Percentiles rank a stretch among this genome's conserved stretches.
Evolutionary conservation across 37 sponge, comb jelly and placozoan genomes (phyloP).

Genomic region (Beroe ovata): DNA sequence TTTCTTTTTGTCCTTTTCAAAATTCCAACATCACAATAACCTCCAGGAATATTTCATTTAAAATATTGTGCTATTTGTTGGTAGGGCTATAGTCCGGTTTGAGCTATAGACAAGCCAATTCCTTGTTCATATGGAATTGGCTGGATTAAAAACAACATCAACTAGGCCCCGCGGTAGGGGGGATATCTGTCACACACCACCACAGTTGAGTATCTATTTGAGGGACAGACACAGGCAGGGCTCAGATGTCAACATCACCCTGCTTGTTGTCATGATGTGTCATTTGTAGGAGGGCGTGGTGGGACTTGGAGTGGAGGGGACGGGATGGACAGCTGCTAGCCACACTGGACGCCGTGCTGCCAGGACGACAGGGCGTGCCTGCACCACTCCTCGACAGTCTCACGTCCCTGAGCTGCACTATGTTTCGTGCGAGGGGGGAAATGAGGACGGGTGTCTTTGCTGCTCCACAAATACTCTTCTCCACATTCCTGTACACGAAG

Average conservation of each 20-base stretch:
- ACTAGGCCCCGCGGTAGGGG: no score
- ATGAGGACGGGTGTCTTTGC: slow-evolving; percentile 62
- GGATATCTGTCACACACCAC: no score
- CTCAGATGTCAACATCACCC: slow-evolving; percentile 20
- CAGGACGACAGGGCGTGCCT: slow-evolving; percentile 16
- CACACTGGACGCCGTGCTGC: slow-evolving; percentile 39
- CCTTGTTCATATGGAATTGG: no score
- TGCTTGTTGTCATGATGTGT: not conserved
- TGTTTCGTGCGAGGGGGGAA: slow-evolving; percentile 57
- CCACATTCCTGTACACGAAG: slow-evolving; percentile 54
- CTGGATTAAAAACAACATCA: no score
- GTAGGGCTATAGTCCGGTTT: no score
- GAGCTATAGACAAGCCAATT: no score
- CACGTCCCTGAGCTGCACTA: slow-evolving; percentile 52
- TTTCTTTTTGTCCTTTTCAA: no score
- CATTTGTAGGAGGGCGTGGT: slow-evolving; percentile 32
- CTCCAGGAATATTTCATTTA: no score
- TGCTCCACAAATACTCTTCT: slow-evolving; percentile 62
- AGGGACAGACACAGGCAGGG: no score
- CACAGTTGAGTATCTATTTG: no score
- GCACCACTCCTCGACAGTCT: slow-evolving; percentile 48
- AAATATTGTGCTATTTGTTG: no score
- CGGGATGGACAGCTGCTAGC: slow-evolving; percentile 50
- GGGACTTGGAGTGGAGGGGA: slow-evolving; percentile 51
- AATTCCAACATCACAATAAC: no score